Percentiles rank a stretch among this genome's conserved stretches.
These are phyloP conservation scores for Heliangelus exortis DNA, from an alignment of 2,797 vertebrate species.

Conservation along the genomic window DNA sequence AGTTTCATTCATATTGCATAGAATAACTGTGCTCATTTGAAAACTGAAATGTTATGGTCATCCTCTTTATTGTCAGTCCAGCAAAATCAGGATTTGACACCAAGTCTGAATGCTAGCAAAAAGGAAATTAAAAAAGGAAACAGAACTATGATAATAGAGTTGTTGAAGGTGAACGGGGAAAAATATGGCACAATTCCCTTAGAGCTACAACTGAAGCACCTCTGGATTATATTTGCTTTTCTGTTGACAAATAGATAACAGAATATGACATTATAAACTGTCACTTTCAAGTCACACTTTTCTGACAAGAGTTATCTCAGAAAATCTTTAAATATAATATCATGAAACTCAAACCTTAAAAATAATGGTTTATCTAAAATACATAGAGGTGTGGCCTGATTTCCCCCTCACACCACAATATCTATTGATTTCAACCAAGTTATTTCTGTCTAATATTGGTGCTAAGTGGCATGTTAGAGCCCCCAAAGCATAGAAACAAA, in stretches of 20 bases:
- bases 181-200: not conserved
- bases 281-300: not conserved
- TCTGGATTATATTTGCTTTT: not conserved
- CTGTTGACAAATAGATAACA: not conserved
- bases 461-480: not conserved
- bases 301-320: not conserved
- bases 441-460: accelerated
- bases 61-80: not conserved
- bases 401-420: accelerated
- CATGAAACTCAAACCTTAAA: not conserved
- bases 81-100: not conserved
- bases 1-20: not conserved
- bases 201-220: not conserved
- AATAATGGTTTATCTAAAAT: not conserved
- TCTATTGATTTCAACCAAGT: not conserved
- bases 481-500: not conserved
- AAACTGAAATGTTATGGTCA: not conserved
- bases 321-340: not conserved
- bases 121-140: not conserved
- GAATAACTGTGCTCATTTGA: not conserved
- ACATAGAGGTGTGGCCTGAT: not conserved
- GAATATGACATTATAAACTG: not conserved
- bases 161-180: not conserved
- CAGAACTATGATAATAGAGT: not conserved
- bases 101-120: not conserved